Percentiles rank a stretch among this genome's conserved stretches.
phyloP scores from a whole-genome alignment of 2,113 vertebrate genomes.

The Centropus unirufus region DNA sequence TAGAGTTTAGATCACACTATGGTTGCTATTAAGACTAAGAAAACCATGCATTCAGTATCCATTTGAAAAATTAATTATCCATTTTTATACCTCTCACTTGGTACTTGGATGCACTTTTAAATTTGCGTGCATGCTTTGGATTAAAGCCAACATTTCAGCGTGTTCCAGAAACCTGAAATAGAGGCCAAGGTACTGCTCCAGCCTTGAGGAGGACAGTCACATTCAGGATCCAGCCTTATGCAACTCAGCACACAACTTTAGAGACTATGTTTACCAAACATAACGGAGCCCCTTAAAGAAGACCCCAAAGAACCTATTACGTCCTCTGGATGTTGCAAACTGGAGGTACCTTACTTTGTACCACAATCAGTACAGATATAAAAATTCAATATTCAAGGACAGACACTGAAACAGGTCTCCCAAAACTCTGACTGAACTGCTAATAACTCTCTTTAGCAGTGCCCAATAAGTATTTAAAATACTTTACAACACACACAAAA shows the following conservation, averaged over 20 bases:
- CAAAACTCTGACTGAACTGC: neutral
- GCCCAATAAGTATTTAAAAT: neutral
- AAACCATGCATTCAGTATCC: neutral
- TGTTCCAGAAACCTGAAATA: neutral
- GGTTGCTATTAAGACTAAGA: neutral
- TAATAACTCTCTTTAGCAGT: neutral
- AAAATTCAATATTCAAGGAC: neutral
- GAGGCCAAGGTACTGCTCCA: neutral
- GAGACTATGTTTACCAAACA: neutral
- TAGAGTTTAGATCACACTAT: neutral
- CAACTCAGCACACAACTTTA: neutral
- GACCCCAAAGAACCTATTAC: neutral
- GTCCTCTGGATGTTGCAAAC: neutral
- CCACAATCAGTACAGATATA: neutral
- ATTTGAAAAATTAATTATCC: neutral
- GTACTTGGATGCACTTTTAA: neutral
- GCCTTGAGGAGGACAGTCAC: fast-evolving
- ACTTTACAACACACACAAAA: neutral
- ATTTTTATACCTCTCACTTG: neutral
- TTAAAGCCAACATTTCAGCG: neutral
- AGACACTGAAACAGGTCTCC: neutral
- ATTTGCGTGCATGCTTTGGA: neutral
- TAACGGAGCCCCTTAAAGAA: neutral
- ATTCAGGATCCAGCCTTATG: neutral
- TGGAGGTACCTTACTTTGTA: neutral